phyloP scores from a whole-genome alignment of 2,888 invertebrate species.

The Melanargia galathea region DNA sequence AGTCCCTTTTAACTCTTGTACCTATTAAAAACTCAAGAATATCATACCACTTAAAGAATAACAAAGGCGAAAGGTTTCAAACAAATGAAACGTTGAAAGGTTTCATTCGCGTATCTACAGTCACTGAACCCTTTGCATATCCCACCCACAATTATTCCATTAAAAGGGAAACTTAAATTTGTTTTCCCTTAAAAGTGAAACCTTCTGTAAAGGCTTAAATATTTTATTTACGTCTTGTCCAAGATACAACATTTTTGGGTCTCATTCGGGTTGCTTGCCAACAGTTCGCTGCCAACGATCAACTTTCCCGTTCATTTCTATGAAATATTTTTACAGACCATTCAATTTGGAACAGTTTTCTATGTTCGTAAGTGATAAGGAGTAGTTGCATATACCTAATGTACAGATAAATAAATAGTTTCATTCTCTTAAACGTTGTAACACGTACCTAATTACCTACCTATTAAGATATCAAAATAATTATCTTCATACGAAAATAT shows the following conservation, averaged over 20 bases:
- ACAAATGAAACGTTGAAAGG: neutral
- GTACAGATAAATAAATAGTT: no score
- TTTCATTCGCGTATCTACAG: no score
- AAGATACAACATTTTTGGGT: conserved; percentile 33
- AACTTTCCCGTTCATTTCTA: conserved; percentile 38
- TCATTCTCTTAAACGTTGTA: no score
- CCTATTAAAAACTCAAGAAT: neutral
- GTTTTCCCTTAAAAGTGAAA: conserved; percentile 11
- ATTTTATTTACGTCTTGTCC: conserved; percentile 31
- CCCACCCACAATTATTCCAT: neutral
- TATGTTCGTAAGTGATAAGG: conserved; percentile 27
- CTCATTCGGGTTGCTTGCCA: conserved; percentile 36
- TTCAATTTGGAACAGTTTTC: conserved; percentile 35
- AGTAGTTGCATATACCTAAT: neutral
- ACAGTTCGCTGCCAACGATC: conserved; percentile 36
- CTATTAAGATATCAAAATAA: no score
- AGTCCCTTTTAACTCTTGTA: neutral
- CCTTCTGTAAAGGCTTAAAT: conserved; percentile 2
- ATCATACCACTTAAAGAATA: neutral
- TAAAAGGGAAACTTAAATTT: neutral
- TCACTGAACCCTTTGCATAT: neutral
- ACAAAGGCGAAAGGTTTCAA: neutral
- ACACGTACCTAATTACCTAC: no score
- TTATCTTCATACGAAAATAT: no score
- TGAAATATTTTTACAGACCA: conserved; percentile 35